phyloP scores from a whole-genome alignment of 2,797 vertebrate genomes.

The Scolopax bukidnonensis region DNA sequence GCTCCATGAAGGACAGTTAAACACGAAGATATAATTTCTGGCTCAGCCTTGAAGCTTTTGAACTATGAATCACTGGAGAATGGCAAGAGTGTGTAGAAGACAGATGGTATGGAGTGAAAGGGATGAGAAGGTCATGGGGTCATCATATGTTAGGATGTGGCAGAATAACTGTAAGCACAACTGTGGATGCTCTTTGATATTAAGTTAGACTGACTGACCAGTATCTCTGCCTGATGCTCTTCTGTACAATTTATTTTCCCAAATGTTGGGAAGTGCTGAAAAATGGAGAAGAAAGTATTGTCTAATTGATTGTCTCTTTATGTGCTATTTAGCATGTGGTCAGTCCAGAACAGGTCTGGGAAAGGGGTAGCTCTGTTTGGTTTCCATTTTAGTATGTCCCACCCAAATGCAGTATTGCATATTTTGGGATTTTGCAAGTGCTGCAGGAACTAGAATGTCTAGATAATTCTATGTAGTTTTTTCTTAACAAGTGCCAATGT shows the following conservation, averaged over 20 bases:
- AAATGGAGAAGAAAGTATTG: fast-evolving
- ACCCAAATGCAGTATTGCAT: not conserved
- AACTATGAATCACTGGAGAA: not conserved
- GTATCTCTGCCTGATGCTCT: not conserved
- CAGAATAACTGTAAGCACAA: not conserved
- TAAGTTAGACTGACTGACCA: not conserved
- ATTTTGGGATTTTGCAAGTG: not conserved
- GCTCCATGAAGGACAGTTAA: not conserved
- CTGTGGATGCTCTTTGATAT: not conserved
- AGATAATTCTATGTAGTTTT: not conserved
- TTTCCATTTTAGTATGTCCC: not conserved
- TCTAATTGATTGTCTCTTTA: not conserved
- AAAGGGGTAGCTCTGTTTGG: fast-evolving
- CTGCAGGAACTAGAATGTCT: not conserved
- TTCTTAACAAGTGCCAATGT: not conserved
- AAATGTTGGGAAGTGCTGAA: not conserved
- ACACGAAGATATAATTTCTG: not conserved
- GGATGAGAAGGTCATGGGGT: not conserved
- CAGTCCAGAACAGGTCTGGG: not conserved
- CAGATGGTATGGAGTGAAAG: not conserved
- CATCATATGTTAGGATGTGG: not conserved
- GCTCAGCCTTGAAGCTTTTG: not conserved
- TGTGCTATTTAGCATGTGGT: not conserved
- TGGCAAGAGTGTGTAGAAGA: not conserved
- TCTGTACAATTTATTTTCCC: not conserved